Conservation (phyloP, 2,797 vertebrate species). For the Microtus obscurus region DNA sequence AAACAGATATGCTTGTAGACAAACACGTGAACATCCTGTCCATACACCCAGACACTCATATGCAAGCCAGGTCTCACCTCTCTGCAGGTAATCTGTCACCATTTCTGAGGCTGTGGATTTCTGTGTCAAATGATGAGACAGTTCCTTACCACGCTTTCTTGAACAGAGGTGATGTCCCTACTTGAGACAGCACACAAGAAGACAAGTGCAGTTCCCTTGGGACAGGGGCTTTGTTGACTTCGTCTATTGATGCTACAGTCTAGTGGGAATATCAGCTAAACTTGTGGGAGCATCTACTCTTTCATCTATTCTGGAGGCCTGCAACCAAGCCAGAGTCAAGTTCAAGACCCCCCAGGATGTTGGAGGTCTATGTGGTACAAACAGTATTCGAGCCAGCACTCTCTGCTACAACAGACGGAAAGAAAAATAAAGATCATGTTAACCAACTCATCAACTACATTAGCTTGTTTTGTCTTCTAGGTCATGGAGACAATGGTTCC, state of each 20-base stretch:
- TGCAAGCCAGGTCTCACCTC: neutral
- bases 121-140: neutral
- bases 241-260: neutral
- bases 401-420: neutral
- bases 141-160: neutral
- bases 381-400: neutral
- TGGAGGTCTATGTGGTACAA: neutral
- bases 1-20: neutral
- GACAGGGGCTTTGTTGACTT: neutral
- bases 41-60: fast-evolving
- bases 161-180: neutral
- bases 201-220: neutral
- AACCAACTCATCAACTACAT: too few relatives aligned
- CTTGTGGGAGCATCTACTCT: neutral
- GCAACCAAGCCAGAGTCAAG: neutral
- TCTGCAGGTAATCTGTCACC: neutral
- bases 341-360: neutral
- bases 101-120: neutral
- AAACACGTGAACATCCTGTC: fast-evolving
- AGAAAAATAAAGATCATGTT: neutral
- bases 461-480: neutral
- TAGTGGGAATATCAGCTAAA: neutral
- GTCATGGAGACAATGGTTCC: neutral
- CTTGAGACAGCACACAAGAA: neutral
- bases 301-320: neutral